These are phyloP conservation scores for Actinemys pallida DNA, from an alignment of 2,113 vertebrate species.

Conservation along the genomic window DNA sequence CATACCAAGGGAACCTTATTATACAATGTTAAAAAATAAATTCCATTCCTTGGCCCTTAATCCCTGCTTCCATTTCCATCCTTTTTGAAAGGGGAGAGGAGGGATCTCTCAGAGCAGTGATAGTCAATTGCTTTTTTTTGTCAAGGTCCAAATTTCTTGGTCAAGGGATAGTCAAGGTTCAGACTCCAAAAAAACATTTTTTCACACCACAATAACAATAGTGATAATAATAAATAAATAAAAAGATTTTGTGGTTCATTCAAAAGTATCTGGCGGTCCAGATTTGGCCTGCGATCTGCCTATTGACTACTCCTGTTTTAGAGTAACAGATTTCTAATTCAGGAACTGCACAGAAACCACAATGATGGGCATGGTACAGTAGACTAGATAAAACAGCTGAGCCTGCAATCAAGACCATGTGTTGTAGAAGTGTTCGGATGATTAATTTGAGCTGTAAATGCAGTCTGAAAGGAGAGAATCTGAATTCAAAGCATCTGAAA, in stretches of 20 bases:
- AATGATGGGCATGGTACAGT: neutral
- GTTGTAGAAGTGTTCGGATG: slow-evolving; percentile 37
- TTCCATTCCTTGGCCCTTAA: neutral
- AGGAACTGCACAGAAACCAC: neutral
- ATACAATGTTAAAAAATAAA: neutral
- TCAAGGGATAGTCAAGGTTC: too few species aligned
- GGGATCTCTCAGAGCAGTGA: neutral
- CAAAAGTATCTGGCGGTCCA: neutral
- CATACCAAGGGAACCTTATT: neutral
- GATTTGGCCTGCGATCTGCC: neutral
- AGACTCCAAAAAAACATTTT: too few species aligned
- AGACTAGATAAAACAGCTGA: slow-evolving; percentile 35
- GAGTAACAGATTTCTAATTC: fast-evolving
- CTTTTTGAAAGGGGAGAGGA: neutral
- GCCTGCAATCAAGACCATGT: slow-evolving; percentile 24
- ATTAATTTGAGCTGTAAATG: slow-evolving; percentile 53
- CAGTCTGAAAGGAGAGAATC: slow-evolving; percentile 48
- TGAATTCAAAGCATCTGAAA: slow-evolving; percentile 8
- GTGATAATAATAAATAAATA: too few species aligned
- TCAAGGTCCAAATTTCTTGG: too few species aligned
- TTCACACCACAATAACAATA: too few species aligned
- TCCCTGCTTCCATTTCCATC: neutral
- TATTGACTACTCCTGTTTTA: fast-evolving
- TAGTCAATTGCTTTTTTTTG: too few species aligned
- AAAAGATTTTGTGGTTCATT: too few species aligned